phyloP scores from a whole-genome alignment of 1,140 invertebrate species.

The Drosophila sulfurigaster region DNA sequence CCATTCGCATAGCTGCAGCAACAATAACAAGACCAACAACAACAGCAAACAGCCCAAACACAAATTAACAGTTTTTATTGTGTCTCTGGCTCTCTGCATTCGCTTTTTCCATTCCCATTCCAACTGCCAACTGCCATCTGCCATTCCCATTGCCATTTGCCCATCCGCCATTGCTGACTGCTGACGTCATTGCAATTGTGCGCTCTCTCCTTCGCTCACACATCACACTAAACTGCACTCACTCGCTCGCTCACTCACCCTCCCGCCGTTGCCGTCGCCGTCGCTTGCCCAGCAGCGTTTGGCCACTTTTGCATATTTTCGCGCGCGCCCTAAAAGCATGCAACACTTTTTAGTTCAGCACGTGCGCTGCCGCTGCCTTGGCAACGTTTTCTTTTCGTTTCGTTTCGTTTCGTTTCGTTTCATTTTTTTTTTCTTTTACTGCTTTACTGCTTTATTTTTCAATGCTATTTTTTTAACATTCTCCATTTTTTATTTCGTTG shows the following conservation, averaged over 20 bases:
- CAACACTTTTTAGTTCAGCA: slow-evolving; percentile 58
- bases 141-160: slow-evolving; percentile 33
- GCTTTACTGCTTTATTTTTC: slow-evolving; percentile 5
- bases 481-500: slow-evolving; percentile 16
- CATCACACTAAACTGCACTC: slow-evolving; percentile 15
- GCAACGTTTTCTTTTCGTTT: slow-evolving; percentile 27
- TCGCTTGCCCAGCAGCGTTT: slow-evolving; percentile 6
- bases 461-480: not conserved
- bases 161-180: slow-evolving; percentile 36
- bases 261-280: not conserved
- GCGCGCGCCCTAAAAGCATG: slow-evolving; percentile 63
- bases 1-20: not conserved
- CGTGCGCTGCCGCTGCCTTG: slow-evolving; percentile 49
- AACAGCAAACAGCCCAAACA: slow-evolving; percentile 44
- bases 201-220: not conserved
- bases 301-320: slow-evolving; percentile 51
- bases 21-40: slow-evolving; percentile 34
- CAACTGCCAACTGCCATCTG: slow-evolving; percentile 35
- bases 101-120: slow-evolving; percentile 1
- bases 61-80: slow-evolving; percentile 71
- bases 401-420: slow-evolving; percentile 7
- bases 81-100: slow-evolving; percentile 2
- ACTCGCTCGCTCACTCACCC: not conserved
- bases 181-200: slow-evolving; percentile 66
- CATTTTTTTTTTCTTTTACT: slow-evolving; percentile 18